A percentile compares a stretch with the other conserved stretches of the same genome.
Conservation (phyloP, 2,888 invertebrate genomes). For the Spialia ferax region DNA sequence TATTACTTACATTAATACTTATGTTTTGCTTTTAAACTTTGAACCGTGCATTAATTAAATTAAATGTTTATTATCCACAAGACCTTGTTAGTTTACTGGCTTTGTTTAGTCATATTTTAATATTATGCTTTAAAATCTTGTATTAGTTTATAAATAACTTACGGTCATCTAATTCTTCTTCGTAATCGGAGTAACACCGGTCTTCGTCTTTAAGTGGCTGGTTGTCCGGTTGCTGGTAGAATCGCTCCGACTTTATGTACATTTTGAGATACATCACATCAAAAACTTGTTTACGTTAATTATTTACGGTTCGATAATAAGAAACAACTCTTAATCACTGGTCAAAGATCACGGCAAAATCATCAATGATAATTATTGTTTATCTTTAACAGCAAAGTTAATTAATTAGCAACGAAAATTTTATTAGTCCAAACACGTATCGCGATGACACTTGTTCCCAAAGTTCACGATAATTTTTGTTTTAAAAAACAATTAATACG, state of each 20-base stretch:
- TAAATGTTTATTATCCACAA: background rate
- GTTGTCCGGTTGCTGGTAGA: constrained; percentile 74
- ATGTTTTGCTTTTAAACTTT: background rate
- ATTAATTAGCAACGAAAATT: background rate
- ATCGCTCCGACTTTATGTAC: constrained; percentile 80
- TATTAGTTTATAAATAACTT: constrained; percentile 48
- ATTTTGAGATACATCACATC: constrained; percentile 78
- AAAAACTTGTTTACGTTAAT: constrained; percentile 40
- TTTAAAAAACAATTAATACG: constrained; percentile 4
- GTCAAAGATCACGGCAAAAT: constrained; percentile 25
- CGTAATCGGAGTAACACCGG: constrained; percentile 74
- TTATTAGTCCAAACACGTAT: background rate
- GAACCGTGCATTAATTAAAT: background rate
- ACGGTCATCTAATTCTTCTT: constrained; percentile 78
- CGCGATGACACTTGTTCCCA: background rate
- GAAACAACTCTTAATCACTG: constrained; percentile 11
- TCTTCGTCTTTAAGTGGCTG: constrained; percentile 69
- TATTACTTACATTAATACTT: background rate
- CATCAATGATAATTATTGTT: constrained; percentile 6
- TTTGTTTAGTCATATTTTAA: background rate
- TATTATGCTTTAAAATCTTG: background rate
- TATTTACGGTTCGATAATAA: constrained; percentile 12
- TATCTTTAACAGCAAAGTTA: background rate
- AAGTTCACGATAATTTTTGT: constrained; percentile 20
- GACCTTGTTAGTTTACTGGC: background rate